Conservation (phyloP, 2,797 vertebrate genomes). For the Sternarchorhynchus goeldii region DNA sequence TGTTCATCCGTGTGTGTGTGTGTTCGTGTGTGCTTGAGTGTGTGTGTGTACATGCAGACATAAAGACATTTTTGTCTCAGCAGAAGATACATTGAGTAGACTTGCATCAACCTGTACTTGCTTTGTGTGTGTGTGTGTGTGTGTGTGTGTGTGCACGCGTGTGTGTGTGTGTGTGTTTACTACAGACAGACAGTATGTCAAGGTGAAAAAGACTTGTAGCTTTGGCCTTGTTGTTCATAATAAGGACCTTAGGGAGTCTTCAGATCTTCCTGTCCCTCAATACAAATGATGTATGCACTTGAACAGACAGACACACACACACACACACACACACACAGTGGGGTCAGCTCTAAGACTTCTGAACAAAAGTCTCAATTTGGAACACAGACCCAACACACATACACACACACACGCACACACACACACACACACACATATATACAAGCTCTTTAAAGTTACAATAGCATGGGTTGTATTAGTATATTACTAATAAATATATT, state of each 20-base stretch:
- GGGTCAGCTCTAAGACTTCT: too few species aligned
- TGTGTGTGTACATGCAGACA: too few species aligned
- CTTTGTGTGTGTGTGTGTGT: not conserved
- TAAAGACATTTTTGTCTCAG: too few species aligned
- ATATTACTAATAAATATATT: too few species aligned
- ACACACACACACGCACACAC: slow-evolving; percentile 14
- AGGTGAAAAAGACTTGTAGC: too few species aligned
- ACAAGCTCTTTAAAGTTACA: not conserved
- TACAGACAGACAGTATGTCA: too few species aligned
- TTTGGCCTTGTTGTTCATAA: slow-evolving; percentile 10
- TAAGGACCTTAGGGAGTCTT: slow-evolving; percentile 18
- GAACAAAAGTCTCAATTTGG: too few species aligned
- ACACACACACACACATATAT: not conserved
- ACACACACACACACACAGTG: not conserved
- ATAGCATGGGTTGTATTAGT: not conserved
- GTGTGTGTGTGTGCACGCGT: not conserved
- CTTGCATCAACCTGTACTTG: too few species aligned
- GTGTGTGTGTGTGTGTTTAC: not conserved
- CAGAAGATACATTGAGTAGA: too few species aligned
- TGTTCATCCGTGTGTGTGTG: too few species aligned
- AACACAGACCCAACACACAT: not conserved
- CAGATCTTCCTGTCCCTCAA: slow-evolving; percentile 26
- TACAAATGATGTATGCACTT: not conserved
- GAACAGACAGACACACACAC: not conserved
- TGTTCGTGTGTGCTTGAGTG: too few species aligned